Evolutionary conservation across 2,113 vertebrate species (phyloP), one percentile per base, ranked within the genome.

Genomic region (Atractosteus spatula): DNA sequence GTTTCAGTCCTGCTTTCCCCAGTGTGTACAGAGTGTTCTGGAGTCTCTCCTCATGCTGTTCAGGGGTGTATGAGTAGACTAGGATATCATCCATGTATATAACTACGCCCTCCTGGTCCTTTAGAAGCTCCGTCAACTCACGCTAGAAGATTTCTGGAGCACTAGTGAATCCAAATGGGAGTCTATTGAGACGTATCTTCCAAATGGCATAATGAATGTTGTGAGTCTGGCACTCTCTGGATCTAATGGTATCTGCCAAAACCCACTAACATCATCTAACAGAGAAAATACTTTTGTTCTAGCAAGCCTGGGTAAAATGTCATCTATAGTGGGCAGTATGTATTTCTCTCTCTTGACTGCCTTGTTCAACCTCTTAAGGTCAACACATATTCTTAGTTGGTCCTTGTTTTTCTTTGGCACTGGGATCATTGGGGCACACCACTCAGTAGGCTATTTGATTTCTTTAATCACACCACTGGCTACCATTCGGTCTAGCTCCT

Each of bases 41-140:
- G n/a, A 64, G 62, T 41, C 5, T 64, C 4, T 12, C 17, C 4
- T 64, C 3, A 6, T 64, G 62, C 41, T 41, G 7, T 12, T 41
- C 62, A 8, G 2, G 13, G 7, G 3, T 41, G 7, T 4, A 10
- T 13, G 4, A n/a, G 41, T 47, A 29, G 41, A 69, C 42, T 8
- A 69, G 67, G 3, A 69, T 47, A 13, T 54, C 67, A 69, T 69
- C 42, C 67, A 69, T 69, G 43, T 47, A 47, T 4, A 69, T 14
- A 8, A 6, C 55, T 29, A 69, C 42, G 16, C 67, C 67, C 11
- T 44, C 42, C 10, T 69, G 2, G 11, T 56, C 3, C 43, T 29
- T 69, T 7, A 51, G 14, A 6, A 69, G 67, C 14, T 51, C 16
- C 7, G 45, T 2, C 67, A 69, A 51, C n/a, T 69, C 67, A 3